These are phyloP conservation scores for Drosophila persimilis DNA, from an alignment of 1,140 invertebrate species.

Conservation along the genomic window DNA sequence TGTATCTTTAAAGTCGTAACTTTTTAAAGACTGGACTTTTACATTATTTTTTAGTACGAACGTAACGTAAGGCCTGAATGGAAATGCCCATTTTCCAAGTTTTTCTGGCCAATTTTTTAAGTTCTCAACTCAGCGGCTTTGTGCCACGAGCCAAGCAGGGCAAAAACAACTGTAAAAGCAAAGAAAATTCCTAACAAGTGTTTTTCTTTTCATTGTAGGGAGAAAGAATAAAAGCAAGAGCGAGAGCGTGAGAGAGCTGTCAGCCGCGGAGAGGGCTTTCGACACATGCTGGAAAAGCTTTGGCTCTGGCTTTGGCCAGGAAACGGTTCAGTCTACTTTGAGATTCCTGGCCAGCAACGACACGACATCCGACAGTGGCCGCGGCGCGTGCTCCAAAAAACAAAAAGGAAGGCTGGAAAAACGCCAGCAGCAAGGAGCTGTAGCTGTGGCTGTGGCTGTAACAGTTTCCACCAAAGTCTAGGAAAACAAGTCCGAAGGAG, in stretches of 20 bases:
- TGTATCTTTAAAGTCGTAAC: too few species aligned
- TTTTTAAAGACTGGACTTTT: too few species aligned
- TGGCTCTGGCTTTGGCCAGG: conserved; percentile 40
- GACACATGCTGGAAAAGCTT: conserved; percentile 39
- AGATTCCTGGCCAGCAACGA: conserved; percentile 72
- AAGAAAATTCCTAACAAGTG: conserved; percentile 75
- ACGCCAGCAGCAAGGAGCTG: conserved; percentile 61
- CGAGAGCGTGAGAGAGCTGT: conserved; percentile 21
- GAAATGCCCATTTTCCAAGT: too few species aligned
- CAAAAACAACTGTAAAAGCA: conserved; percentile 20
- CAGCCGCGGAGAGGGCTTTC: conserved; percentile 55
- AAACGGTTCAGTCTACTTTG: conserved; percentile 63
- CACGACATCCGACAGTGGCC: conserved; percentile 17
- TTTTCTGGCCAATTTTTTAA: too few species aligned
- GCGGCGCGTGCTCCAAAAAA: conserved; percentile 52
- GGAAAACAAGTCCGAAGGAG: conserved; percentile 71
- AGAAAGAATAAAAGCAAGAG: neutral
- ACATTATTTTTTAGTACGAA: too few species aligned
- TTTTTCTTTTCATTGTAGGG: conserved; percentile 54
- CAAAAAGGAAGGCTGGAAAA: conserved; percentile 60
- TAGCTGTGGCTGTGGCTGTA: conserved; percentile 49
- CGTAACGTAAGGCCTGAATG: too few species aligned
- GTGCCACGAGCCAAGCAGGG: neutral
- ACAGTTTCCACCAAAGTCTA: conserved; percentile 56
- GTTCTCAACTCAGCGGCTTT: conserved; percentile 33